Percentiles rank a stretch among this genome's conserved stretches.
phyloP scores from a whole-genome alignment of 1,140 invertebrate species.

The Drosophila repletoides region DNA sequence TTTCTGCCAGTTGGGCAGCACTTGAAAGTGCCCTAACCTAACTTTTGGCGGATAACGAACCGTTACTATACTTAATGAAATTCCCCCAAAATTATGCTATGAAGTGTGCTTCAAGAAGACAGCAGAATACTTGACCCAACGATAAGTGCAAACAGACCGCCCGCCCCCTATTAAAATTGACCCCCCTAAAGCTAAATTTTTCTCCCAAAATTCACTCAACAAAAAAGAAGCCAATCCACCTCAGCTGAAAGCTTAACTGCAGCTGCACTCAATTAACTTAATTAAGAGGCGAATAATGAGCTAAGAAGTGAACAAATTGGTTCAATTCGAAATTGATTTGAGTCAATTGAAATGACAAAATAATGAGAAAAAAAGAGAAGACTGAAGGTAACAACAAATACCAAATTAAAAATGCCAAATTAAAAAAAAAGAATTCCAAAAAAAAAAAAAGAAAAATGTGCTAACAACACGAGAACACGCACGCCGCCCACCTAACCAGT shows the following conservation, averaged over 20 bases:
- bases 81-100: too few species aligned
- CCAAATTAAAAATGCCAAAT: constrained; percentile 17
- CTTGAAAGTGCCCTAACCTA: neutral
- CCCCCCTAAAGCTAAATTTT: too few species aligned
- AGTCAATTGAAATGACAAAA: constrained; percentile 29
- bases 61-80: too few species aligned
- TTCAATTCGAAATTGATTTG: constrained; percentile 28
- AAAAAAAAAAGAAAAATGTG: constrained; percentile 16
- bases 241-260: constrained; percentile 2
- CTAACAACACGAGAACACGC: constrained; percentile 45
- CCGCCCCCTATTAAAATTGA: neutral
- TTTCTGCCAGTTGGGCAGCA: neutral
- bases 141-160: too few species aligned
- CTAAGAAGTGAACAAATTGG: constrained; percentile 14
- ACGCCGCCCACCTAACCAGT: constrained; percentile 39
- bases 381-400: constrained; percentile 15
- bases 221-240: neutral
- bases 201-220: neutral
- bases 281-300: constrained; percentile 15
- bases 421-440: constrained; percentile 8
- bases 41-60: too few species aligned
- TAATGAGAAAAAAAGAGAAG: too few species aligned
- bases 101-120: neutral
- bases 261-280: constrained; percentile 9
- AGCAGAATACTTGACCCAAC: neutral